Evolutionary conservation across 2,797 vertebrate species (phyloP).

Genomic region (Brotula barbata): DNA sequence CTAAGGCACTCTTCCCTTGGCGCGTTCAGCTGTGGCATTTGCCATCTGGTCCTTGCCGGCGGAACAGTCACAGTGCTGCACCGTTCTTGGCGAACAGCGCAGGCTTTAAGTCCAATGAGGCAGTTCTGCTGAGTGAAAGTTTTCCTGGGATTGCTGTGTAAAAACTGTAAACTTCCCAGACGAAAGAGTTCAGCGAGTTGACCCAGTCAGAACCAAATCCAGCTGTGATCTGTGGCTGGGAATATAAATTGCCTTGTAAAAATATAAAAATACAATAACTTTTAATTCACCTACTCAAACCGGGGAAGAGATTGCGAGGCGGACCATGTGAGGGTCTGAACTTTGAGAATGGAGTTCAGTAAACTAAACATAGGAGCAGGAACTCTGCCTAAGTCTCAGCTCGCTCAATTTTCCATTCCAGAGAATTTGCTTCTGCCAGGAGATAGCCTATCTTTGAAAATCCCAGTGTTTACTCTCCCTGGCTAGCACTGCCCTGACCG

Average conservation of each 20-base stretch:
- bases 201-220: background rate
- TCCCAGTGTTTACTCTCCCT: too few species aligned
- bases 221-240: background rate
- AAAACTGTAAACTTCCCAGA: background rate
- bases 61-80: background rate
- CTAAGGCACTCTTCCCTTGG: background rate
- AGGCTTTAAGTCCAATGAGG: background rate
- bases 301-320: too few species aligned
- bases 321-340: too few species aligned
- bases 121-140: background rate
- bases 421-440: too few species aligned
- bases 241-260: background rate
- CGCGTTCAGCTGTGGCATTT: background rate
- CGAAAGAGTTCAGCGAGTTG: background rate
- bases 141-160: background rate
- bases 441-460: too few species aligned
- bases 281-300: too few species aligned
- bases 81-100: background rate
- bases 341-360: too few species aligned
- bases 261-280: too few species aligned
- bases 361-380: too few species aligned
- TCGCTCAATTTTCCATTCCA: too few species aligned
- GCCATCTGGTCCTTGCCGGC: background rate
- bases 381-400: too few species aligned
- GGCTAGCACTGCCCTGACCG: too few species aligned